phyloP scores from a whole-genome alignment of 2,797 vertebrate genomes.

The Anas georgica region DNA sequence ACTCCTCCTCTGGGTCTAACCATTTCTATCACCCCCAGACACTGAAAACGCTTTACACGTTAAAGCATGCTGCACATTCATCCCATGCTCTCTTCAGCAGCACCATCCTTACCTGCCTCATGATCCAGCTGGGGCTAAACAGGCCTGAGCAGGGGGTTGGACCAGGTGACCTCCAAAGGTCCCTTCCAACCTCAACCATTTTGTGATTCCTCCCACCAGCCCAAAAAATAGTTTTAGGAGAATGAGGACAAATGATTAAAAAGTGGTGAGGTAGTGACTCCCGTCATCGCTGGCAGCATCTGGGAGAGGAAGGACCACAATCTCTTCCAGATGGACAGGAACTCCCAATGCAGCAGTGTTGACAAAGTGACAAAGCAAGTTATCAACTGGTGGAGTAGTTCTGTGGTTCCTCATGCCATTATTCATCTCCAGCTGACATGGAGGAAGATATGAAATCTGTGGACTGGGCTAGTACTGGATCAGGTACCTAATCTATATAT shows the following conservation, averaged over 20 bases:
- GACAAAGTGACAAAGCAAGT: background rate
- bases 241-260: background rate
- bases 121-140: background rate
- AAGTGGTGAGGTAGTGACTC: background rate
- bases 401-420: background rate
- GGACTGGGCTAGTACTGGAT: background rate
- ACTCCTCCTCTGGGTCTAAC: background rate
- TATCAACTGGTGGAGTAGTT: background rate
- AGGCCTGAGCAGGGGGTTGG: background rate
- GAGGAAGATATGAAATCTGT: conserved; percentile 11
- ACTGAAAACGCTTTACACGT: background rate
- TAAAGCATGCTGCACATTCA: background rate
- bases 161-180: background rate
- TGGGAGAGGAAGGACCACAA: background rate
- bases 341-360: background rate
- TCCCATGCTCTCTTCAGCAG: accelerated
- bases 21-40: background rate
- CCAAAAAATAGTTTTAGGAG: background rate
- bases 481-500: conserved; percentile 16
- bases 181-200: background rate
- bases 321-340: background rate
- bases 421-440: background rate
- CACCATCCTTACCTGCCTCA: background rate
- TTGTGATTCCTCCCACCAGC: background rate
- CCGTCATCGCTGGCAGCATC: background rate